These are phyloP conservation scores for Pangasius sanitwongsei DNA, from an alignment of 2,797 vertebrate genomes.

Conservation along the genomic window DNA sequence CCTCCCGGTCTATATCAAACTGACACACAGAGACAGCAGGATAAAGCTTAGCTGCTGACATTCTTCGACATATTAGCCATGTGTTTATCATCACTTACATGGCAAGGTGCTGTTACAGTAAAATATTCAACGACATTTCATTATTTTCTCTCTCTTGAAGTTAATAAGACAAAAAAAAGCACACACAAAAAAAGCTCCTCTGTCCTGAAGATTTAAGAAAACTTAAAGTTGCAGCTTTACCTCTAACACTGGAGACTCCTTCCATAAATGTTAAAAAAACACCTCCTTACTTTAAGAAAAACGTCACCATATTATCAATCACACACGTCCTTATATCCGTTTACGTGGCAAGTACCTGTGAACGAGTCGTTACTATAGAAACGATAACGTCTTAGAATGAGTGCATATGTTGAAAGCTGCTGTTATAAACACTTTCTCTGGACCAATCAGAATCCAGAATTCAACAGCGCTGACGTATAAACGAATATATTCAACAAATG, in stretches of 20 bases:
- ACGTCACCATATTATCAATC: not conserved
- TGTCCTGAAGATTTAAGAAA: not conserved
- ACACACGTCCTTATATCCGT: not conserved
- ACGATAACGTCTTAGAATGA: not conserved
- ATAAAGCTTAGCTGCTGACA: not conserved
- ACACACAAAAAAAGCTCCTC: not conserved
- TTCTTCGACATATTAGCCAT: not conserved
- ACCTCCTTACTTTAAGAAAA: not conserved
- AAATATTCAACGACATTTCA: not conserved
- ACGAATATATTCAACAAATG: not conserved
- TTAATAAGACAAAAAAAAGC: not conserved
- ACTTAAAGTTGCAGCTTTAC: not conserved
- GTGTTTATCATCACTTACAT: not conserved
- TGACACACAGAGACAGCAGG: conserved; percentile 58
- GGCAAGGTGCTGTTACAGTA: not conserved
- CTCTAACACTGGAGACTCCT: not conserved
- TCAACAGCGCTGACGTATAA: not conserved
- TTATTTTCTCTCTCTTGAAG: not conserved
- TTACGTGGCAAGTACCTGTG: not conserved
- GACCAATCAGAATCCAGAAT: not conserved
- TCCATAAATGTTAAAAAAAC: not conserved
- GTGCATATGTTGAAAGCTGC: not conserved
- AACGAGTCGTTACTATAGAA: not conserved
- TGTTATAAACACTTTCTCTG: not conserved
- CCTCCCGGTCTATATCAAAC: conserved; percentile 94